Evolutionary conservation across 2,113 vertebrate genomes (phyloP), one percentile per base, ranked within the genome.

Genomic region (Parus major): DNA sequence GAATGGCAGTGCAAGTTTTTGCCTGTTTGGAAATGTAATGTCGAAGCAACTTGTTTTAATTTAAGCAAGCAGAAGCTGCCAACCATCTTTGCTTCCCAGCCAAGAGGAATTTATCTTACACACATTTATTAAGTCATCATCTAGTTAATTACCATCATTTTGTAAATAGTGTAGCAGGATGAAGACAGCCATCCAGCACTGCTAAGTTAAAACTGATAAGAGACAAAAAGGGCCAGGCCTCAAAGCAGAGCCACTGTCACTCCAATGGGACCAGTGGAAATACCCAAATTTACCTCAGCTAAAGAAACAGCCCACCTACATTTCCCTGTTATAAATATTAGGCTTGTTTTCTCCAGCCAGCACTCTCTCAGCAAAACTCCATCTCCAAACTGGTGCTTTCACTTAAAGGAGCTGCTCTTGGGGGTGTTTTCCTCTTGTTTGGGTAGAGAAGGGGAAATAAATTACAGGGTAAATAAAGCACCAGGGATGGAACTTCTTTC

Each of bases 31-130:
- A 97, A 96, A 96, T 53, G 86, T 88, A 92, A 85, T 35, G 92
- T 93, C 46, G 53, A 97, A 97, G 80, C 87, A 90, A 75, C 88
- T 96, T 97, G 97, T 97, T 98, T 97, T 96, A 95, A 97, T 97
- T 95, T 94, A 93, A 53, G 53, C 86, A 31, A 80, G 94, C 35
- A 88, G 49, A 88, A 46, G 84, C 78, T 96, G 96, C 96, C 97
- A 97, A 88, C 80, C 72, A 77, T 60, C 91, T 92, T 80, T 35
- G 36, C 76, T 95, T 64, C 46, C 72, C 87, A 33, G 92, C 95
- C 95, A 95, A 93, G 86, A 90, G 88, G 93, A 95, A 97, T 92
- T 83, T 73, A 96, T 96, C 95, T 94, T 90, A 91, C 96, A 86
- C 86, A 86, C 85, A 8, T 97, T 95, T 93, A 95, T 92, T 92